Conservation (phyloP, 1,140 invertebrate genomes). For the Anagrus nilaparvatae region DNA sequence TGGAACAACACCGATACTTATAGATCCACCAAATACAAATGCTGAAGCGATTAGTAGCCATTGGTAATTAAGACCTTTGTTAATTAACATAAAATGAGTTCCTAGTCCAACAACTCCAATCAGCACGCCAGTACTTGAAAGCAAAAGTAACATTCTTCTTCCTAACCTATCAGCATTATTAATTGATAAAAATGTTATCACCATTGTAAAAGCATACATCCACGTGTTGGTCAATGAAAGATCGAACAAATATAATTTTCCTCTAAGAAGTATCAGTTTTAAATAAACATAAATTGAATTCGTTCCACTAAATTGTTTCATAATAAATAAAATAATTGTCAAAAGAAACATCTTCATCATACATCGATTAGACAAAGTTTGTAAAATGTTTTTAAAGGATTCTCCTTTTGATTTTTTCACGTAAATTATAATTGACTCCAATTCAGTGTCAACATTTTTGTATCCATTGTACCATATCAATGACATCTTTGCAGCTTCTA, state of each 20-base stretch:
- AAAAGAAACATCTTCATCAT: too few species aligned
- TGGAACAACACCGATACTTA: slow-evolving; percentile 52
- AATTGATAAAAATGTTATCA: too few species aligned
- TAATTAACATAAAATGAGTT: slow-evolving; percentile 50
- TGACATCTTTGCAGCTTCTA: slow-evolving; percentile 48
- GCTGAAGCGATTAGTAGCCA: slow-evolving; percentile 18
- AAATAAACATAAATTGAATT: too few species aligned
- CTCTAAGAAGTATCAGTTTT: too few species aligned
- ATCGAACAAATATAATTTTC: too few species aligned
- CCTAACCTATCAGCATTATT: slow-evolving; percentile 59
- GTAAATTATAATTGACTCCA: slow-evolving; percentile 4
- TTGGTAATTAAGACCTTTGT: slow-evolving; percentile 28
- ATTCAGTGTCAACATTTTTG: background rate
- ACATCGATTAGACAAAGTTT: too few species aligned
- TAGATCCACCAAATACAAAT: slow-evolving; percentile 13
- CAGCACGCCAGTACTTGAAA: slow-evolving; percentile 46
- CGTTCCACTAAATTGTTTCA: too few species aligned
- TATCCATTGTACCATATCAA: slow-evolving; percentile 11
- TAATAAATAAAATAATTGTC: too few species aligned
- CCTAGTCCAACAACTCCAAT: slow-evolving; percentile 45
- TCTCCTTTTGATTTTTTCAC: background rate
- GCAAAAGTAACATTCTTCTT: slow-evolving; percentile 52
- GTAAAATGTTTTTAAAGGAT: too few species aligned
- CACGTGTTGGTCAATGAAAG: too few species aligned
- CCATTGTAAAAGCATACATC: too few species aligned